phyloP scores from a whole-genome alignment of 1,140 invertebrate genomes.

The Teleogryllus occipitalis region DNA sequence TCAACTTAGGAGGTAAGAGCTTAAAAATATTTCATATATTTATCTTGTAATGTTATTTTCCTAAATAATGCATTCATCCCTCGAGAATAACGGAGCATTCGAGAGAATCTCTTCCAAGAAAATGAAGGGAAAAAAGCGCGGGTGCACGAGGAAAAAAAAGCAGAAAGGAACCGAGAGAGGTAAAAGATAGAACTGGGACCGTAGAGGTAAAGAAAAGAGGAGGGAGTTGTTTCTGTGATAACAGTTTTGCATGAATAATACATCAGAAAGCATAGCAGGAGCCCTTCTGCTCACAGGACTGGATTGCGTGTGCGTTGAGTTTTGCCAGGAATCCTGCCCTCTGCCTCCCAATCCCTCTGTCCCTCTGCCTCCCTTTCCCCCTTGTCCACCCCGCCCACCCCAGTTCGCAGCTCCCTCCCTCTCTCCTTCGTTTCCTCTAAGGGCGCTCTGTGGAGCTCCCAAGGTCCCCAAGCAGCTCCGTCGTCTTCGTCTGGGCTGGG shows the following conservation, averaged over 20 bases:
- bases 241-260: not conserved
- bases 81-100: not conserved
- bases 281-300: not conserved
- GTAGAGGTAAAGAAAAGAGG: not conserved
- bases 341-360: not conserved
- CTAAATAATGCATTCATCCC: not conserved
- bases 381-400: too few species aligned
- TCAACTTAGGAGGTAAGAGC: not conserved
- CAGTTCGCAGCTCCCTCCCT: too few species aligned
- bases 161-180: not conserved
- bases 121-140: not conserved
- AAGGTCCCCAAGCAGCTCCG: too few species aligned
- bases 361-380: too few species aligned
- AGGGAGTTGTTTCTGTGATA: not conserved
- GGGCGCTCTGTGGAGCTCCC: too few species aligned
- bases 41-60: slow-evolving; percentile 1
- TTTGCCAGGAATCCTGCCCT: not conserved
- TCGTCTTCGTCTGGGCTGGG: too few species aligned
- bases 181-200: not conserved
- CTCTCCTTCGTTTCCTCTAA: too few species aligned
- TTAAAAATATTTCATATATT: not conserved
- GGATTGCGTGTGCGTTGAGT: not conserved
- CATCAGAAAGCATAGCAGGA: not conserved
- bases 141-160: not conserved
- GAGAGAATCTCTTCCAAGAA: not conserved